phyloP scores from a whole-genome alignment of 1,140 invertebrate genomes.

The Drosophila prosaltans region DNA sequence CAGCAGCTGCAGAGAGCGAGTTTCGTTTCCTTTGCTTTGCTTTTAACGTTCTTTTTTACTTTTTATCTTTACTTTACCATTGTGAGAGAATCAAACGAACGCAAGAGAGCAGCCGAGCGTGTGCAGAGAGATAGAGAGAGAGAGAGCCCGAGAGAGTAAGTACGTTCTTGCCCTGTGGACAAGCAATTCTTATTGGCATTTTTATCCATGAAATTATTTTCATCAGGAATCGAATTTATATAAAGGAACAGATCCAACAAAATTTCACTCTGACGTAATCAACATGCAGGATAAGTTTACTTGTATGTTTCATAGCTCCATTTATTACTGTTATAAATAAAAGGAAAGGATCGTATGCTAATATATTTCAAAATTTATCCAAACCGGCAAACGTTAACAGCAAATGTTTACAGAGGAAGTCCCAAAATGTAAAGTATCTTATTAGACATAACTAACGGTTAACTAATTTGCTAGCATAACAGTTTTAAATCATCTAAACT shows the following conservation, averaged over 20 bases:
- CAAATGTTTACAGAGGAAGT: too few relatives aligned
- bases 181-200: slow-evolving; percentile 2
- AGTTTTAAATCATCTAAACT: too few relatives aligned
- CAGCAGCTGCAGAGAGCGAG: slow-evolving; percentile 23
- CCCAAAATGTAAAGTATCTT: too few relatives aligned
- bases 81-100: neutral
- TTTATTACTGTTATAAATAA: too few relatives aligned
- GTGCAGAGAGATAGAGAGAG: slow-evolving; percentile 1
- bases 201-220: slow-evolving; percentile 9
- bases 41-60: slow-evolving; percentile 31
- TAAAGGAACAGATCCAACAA: neutral
- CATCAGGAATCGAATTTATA: neutral
- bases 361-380: too few relatives aligned
- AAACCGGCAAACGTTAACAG: too few relatives aligned
- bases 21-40: slow-evolving; percentile 37
- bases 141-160: neutral
- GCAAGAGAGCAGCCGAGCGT: neutral
- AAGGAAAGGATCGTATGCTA: too few relatives aligned
- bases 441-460: too few relatives aligned
- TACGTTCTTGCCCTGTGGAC: neutral
- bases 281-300: neutral
- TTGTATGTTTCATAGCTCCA: too few relatives aligned
- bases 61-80: slow-evolving; percentile 25
- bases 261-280: neutral
- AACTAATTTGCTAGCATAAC: too few relatives aligned